Percentiles rank a stretch among this genome's conserved stretches.
Conservation (phyloP, 2,888 invertebrate species). For the Cetonia aurata region DNA sequence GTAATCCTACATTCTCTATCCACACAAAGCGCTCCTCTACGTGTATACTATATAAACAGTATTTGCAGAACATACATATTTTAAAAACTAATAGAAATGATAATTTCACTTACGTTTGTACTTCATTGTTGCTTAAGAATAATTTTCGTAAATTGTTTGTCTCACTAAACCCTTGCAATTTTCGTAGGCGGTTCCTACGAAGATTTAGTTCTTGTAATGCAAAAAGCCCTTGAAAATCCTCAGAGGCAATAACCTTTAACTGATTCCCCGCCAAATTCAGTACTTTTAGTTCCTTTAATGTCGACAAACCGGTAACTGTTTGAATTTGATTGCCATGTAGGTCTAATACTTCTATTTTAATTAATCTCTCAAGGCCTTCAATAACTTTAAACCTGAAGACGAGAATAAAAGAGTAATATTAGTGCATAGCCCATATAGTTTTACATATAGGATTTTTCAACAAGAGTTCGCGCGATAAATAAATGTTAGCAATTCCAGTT, state of each 20-base stretch:
- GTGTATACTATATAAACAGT: too few species aligned
- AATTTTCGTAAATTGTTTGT: slow-evolving; percentile 82
- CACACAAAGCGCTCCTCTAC: too few species aligned
- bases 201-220: slow-evolving; percentile 90
- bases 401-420: too few species aligned
- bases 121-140: slow-evolving; percentile 86
- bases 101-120: slow-evolving; percentile 70
- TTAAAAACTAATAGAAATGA: too few species aligned
- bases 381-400: slow-evolving; percentile 79
- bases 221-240: slow-evolving; percentile 83
- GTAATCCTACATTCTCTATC: too few species aligned
- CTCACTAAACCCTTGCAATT: slow-evolving; percentile 84
- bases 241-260: slow-evolving; percentile 80
- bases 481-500: too few species aligned
- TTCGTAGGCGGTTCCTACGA: slow-evolving; percentile 85
- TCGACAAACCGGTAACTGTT: slow-evolving; percentile 75
- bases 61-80: too few species aligned
- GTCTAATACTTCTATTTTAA: slow-evolving; percentile 90
- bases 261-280: slow-evolving; percentile 94
- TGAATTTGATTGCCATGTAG: slow-evolving; percentile 92
- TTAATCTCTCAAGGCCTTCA: slow-evolving; percentile 79
- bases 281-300: slow-evolving; percentile 84
- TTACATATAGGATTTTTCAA: too few species aligned
- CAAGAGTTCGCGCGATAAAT: too few species aligned
- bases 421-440: too few species aligned